Evolutionary conservation across 2,113 vertebrate genomes (phyloP), one percentile per base, ranked within the genome.

Genomic region (Ptilonorhynchus violaceus): DNA sequence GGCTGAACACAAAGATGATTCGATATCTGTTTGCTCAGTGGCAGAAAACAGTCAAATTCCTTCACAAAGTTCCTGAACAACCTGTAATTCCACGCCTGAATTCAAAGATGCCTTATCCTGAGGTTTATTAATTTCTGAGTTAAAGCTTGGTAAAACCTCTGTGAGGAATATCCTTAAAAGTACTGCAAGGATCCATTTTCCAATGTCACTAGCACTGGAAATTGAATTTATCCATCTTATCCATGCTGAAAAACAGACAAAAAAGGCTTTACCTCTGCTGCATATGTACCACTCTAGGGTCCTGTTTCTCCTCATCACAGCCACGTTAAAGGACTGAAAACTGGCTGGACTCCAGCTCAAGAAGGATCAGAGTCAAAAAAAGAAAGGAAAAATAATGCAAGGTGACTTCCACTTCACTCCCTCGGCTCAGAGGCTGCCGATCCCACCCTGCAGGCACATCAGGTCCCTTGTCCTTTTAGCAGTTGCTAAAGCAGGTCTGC

Each of bases 181-280:
- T 47, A 20, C 33, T 42, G 37, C 60, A 90, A 88, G 47, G 55
- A 69, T 63, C 37, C 1, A 1, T 67, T 69, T 83, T 11, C 85
- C 50, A 42, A 0, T 8, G 28, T 17, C 55, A n/a, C 35, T 25
- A 70, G 50, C 35, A 21, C 35, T 78, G 39, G 68, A 75, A 81
- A 88, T 13, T 30, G 39, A 86, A 63, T 70, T 67, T 80, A 63
- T 63, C 56, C n/a, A 24, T 7, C n/a, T 13, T 4, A 69, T 39
- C 46, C 56, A 12, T 59, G 46, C 72, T 33, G 28, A 94, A 87
- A 96, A 81, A 72, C 15, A 86, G 83, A 81, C 42, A 37, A 72
- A 77, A 88, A 89, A 85, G 50, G 24, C 37, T 97, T 96, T 97
- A 96, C 94, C 93, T 97, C 94, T 89, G 83, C 50, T 74, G 93